These are phyloP conservation scores for Corythucha ciliata DNA, from an alignment of 2,888 invertebrate species.

Conservation along the genomic window DNA sequence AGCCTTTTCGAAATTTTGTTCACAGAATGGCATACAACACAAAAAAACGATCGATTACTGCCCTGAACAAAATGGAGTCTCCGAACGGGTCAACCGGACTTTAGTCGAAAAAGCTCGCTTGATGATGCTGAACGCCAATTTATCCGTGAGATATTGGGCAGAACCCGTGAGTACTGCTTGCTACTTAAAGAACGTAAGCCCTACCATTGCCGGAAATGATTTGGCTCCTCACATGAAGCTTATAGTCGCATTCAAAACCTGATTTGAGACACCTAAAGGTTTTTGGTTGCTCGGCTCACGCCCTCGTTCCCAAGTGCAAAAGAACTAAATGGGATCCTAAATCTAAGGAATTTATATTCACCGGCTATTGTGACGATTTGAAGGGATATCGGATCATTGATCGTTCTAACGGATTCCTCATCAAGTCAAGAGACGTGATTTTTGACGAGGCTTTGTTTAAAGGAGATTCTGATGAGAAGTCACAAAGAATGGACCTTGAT, in stretches of 20 bases:
- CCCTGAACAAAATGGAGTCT: conserved; percentile 14
- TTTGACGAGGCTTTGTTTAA: conserved; percentile 8
- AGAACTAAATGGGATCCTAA: conserved; percentile 16
- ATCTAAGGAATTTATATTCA: conserved; percentile 1
- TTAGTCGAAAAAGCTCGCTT: conserved; percentile 16
- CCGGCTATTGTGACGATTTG: conserved; percentile 12
- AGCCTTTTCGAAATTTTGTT: conserved; percentile 3
- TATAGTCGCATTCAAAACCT: conserved; percentile 4
- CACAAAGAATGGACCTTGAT: neutral
- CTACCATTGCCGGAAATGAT: conserved; percentile 3
- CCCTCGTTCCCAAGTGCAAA: conserved; percentile 8
- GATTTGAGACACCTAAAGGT: conserved; percentile 11
- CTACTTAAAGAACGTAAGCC: conserved; percentile 9
- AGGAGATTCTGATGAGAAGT: neutral
- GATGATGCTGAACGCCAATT: conserved; percentile 10
- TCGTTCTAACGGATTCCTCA: neutral
- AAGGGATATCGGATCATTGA: conserved; percentile 15
- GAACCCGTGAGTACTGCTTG: conserved; percentile 9
- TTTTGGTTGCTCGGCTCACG: conserved; percentile 14
- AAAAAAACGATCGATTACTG: conserved; percentile 4
- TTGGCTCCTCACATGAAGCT: conserved; percentile 15
- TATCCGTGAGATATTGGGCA: conserved; percentile 23
- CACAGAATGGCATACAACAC: conserved; percentile 10
- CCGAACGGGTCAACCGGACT: conserved; percentile 13
- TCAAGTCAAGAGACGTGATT: conserved; percentile 6